Evolutionary conservation across 2,888 invertebrate genomes (phyloP), one percentile per base, ranked within the genome.

Genomic region (Chloroclysta siterata): DNA sequence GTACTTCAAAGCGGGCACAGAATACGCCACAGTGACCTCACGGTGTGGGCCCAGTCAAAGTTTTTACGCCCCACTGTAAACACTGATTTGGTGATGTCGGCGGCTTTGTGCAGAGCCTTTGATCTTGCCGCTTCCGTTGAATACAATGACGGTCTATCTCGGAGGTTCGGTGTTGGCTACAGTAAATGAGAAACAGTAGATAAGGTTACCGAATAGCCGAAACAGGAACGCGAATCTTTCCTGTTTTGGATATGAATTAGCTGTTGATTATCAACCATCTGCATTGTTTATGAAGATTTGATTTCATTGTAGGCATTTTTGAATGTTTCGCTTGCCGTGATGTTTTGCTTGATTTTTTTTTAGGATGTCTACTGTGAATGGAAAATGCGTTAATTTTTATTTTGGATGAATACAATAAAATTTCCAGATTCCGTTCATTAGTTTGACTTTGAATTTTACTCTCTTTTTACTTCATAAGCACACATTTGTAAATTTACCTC

Each of bases 91-190:
- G 84, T 79, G 76, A 74, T 77, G 81, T 77, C 83, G 83, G 76
- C 72, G 72, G 70, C 75, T 74, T 74, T 76, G 72, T 72, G 76
- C 69, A 67, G 59, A 47, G 64, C 65, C 84, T 91, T 91, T 90
- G 89, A 90, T 87, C 83, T 82, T 72, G 80, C 89, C 89, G 90
- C 89, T 88, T 90, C 90, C 90, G 90, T 79, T 77, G 80, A 72
- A 76, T 77, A 88, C 88, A 88, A 88, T 84, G 83, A 75, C 78
- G 76, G 76, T 76, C 82, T 84, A 83, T 84, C 83, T 78, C 65
- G 60, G 66, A 75, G 76, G 75, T 77, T 73, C 69, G 75, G 69
- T 71, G 70, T 63, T 60, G 62, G 71, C 44, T 65, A 47, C 60
- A 72, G 72, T 47, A 52, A 8, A 67, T 63, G 68, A 71, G 71